Evolutionary conservation across 2,888 invertebrate species (phyloP).

Genomic region (Habroteleia sp.): DNA sequence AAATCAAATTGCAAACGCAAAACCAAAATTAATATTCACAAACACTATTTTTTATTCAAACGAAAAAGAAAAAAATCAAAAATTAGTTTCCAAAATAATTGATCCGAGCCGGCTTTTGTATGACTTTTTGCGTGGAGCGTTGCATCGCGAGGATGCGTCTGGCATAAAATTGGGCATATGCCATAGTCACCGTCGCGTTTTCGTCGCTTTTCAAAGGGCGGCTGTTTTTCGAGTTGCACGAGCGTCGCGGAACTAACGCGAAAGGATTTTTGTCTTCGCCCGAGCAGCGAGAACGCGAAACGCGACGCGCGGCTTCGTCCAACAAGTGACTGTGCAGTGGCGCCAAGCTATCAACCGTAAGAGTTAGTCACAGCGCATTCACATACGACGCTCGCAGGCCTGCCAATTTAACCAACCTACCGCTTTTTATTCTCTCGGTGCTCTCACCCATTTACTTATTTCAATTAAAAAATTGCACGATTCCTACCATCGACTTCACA

Average conservation of each 20-base stretch:
- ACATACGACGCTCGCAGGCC: constrained; percentile 51
- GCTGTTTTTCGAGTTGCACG: background rate
- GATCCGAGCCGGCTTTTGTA: too few relatives aligned
- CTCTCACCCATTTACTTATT: constrained; percentile 20
- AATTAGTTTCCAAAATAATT: too few relatives aligned
- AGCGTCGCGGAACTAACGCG: background rate
- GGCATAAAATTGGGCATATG: too few relatives aligned
- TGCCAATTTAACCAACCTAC: constrained; percentile 53
- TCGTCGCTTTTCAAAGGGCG: constrained; percentile 3
- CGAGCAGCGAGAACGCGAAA: constrained; percentile 23
- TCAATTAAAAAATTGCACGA: constrained; percentile 29
- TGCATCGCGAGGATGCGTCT: too few relatives aligned
- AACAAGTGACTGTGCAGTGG: constrained; percentile 59
- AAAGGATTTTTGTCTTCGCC: background rate
- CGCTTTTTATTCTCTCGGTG: constrained; percentile 24
- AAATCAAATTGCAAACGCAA: too few relatives aligned
- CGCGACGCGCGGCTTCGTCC: constrained; percentile 36
- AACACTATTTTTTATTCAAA: too few relatives aligned
- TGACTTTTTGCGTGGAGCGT: too few relatives aligned
- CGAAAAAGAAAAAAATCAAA: too few relatives aligned
- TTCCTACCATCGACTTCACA: background rate
- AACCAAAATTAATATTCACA: too few relatives aligned
- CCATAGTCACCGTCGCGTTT: constrained; percentile 15
- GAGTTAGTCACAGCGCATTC: constrained; percentile 53
- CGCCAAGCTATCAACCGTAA: constrained; percentile 51